Percentiles rank a stretch among this genome's conserved stretches.
These are phyloP conservation scores for Drosophila formosana DNA, from an alignment of 2,888 invertebrate species.

Conservation along the genomic window DNA sequence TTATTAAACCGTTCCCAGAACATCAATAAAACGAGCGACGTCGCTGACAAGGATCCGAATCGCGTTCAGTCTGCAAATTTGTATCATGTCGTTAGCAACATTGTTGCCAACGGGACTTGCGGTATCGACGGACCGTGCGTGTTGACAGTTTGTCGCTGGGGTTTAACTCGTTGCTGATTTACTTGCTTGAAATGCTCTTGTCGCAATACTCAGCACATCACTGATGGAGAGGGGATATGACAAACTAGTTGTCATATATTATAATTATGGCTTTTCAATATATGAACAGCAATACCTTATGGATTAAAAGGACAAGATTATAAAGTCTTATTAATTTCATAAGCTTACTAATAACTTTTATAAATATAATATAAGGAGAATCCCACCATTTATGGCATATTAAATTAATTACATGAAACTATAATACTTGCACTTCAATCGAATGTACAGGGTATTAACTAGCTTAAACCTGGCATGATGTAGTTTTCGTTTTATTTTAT, in stretches of 20 bases:
- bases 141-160: constrained; percentile 61
- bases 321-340: too few relatives aligned
- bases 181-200: not conserved
- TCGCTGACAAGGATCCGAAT: constrained; percentile 30
- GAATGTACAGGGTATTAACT: constrained; percentile 7
- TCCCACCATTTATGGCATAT: too few relatives aligned
- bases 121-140: constrained; percentile 35
- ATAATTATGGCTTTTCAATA: not conserved
- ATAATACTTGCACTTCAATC: not conserved
- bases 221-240: not conserved
- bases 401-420: not conserved
- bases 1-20: constrained; percentile 70
- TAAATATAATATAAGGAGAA: too few relatives aligned
- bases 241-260: not conserved
- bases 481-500: constrained; percentile 4
- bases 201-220: constrained; percentile 2
- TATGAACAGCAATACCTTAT: not conserved
- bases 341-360: too few relatives aligned
- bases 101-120: constrained; percentile 54
- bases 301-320: too few relatives aligned
- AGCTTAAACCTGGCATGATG: not conserved
- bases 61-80: constrained; percentile 32
- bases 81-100: constrained; percentile 65
- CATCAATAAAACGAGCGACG: constrained; percentile 61
- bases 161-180: constrained; percentile 12